Evolutionary conservation across 2,888 invertebrate species (phyloP), one percentile per base, ranked within the genome.

Genomic region (Palloptera scutellata): DNA sequence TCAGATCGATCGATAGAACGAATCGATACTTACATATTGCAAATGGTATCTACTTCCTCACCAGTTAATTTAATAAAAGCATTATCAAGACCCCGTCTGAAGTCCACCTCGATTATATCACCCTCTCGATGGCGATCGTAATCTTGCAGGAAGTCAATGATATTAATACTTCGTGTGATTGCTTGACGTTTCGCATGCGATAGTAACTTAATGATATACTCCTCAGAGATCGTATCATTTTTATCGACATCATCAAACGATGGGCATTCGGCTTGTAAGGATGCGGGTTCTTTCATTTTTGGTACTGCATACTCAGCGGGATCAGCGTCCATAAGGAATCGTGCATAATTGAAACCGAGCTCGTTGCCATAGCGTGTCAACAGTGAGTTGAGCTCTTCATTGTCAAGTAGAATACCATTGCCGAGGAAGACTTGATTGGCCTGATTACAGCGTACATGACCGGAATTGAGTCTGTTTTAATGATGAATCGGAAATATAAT

Each of bases 181-280:
- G 90, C 88, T 86, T 89, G 84, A 42, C 90, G 90, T 83, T 92
- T 93, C 73, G 91, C 89, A 84, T 91, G 91, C 17, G 92, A 91
- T 64, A 93, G 86, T 70, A 92, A 89, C 74, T 89, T 87, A 54
- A 91, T 89, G 72, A 93, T 90, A 79, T 67, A 66, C 66, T 80
- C 81, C 41, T 83, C 83, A 30, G 30, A 30, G 30, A 30, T 30
- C 62, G 65, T 79, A 17, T 91, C 89, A 0, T 87, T 88, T 80
- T 91, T 61, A 3, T 61, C 64, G 1, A 58, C 64, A 1, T 90
- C 88, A 78, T 91, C 89, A 1, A 53, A 15, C 40, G 53, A 68
- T 1, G 76, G 76, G 43, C 80, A 79, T 12, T 75, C 75, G 1
- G 67, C 53, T 1, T 74, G 69, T 15, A 75, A 64, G 11, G 17